Conservation (phyloP, 2,113 vertebrate genomes). For the Chrysochloris asiatica region DNA sequence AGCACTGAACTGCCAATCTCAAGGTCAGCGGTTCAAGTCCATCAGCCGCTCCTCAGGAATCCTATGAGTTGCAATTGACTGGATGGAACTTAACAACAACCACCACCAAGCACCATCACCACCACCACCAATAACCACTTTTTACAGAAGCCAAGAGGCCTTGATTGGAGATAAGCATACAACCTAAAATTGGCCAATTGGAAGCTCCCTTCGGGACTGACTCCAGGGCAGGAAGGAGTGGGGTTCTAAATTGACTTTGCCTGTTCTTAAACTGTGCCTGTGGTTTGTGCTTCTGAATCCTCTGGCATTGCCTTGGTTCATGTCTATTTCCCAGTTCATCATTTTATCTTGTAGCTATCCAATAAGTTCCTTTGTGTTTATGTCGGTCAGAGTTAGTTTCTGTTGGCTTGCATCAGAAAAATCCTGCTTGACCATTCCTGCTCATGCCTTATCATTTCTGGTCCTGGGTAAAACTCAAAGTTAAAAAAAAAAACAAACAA, state of each 20-base stretch:
- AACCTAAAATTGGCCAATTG: not conserved
- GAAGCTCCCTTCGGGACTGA: not conserved
- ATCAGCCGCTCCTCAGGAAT: too few species aligned
- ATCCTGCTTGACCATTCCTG: not conserved
- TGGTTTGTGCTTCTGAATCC: not conserved
- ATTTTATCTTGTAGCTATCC: not conserved
- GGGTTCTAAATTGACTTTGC: not conserved
- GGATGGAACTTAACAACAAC: too few species aligned
- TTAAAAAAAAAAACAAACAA: not conserved
- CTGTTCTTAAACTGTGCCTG: not conserved
- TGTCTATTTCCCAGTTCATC: not conserved
- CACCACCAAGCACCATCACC: too few species aligned
- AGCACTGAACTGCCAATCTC: too few species aligned
- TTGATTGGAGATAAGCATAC: not conserved
- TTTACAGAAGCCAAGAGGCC: constrained; percentile 22
- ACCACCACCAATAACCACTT: too few species aligned
- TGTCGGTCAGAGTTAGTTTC: not conserved
- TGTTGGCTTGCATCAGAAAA: not conserved
- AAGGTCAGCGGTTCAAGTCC: too few species aligned
- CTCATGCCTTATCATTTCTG: not conserved
- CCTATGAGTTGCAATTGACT: too few species aligned
- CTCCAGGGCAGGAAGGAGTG: not conserved
- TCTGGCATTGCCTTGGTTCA: not conserved
- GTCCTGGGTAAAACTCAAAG: not conserved
- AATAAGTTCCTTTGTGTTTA: not conserved